Base-by-base conservation (phyloP, 2,113 vertebrate genomes). In the Galbula dea region DNA sequence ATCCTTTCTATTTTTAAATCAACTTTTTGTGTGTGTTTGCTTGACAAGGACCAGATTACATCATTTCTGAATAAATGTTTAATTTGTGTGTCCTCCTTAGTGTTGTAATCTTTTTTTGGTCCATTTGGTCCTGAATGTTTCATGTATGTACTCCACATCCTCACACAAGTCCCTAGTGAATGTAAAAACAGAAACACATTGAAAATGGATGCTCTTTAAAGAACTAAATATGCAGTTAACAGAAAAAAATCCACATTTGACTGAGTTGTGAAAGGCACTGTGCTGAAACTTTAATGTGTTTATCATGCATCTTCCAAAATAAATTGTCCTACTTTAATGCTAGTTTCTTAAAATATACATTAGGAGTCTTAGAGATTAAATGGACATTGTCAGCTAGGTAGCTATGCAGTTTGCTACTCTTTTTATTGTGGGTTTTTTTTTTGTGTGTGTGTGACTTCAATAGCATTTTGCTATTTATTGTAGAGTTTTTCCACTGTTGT, bases 31-130 rank as follows among this genome's bases (percentile, higher is more conserved):
- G 24, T 92, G 46, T 79, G 39, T 82, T 59, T 82, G 10, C 88
- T 90, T 94, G 87, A 77, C 43, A 84, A 89, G 73, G 45, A 69
- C 66, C 80, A 94, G 83, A 95, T 96, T 97, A 95, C 95, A 92
- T 97, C 93, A 86, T 83, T 76, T n/a, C 19, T 83, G n/a, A 39
- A 87, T 96, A 94, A 96, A 94, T 97, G 92, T 96, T 96, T 97
- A 95, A 97, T 96, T 89, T 84, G 95, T 84, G 57, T 93, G 69
- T 97, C 94, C 46, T 97, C 49, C 54, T 96, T 86, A 92, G 93
- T 86, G 57, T 80, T 97, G 93, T 90, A 95, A 73, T 95, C 80
- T 95, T 97, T 95, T 97, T 93, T 91, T 89, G 88, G 67, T 93
- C 86, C 88, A 91, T 97, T 97, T 96, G 84, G 80, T 96, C 67